Base-by-base conservation (phyloP, 2,113 vertebrate species). In the Micromys minutus region DNA sequence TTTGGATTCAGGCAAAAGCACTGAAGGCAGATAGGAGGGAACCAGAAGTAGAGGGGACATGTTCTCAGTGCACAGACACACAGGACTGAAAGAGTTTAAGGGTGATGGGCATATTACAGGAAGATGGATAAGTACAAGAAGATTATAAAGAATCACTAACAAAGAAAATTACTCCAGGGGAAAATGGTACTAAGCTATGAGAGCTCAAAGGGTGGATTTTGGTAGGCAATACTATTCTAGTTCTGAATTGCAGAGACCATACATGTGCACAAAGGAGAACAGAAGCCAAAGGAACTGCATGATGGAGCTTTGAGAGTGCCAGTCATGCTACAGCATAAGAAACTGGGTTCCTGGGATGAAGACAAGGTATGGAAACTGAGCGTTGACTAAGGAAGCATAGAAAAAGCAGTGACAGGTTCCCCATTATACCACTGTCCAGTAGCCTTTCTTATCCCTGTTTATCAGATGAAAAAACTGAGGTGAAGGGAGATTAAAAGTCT, bases 21-120 rank as follows among this genome's bases (percentile, higher is more conserved):
- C 13, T 50, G 74, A 50, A 29, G 45, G 24, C 74, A 31, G 74
- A 47, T 2, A 76, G 71, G n/a, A 22, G 39, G 21, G 21, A 74
- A 11, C 71, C 8, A 29, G 24, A 47, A 1, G 24, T 76, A 76
- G 9, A 75, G 42, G 6, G 4, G 74, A 29, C 61, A 21, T 39
- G 47, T 26, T 12, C 34, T 74, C 39, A 31, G 19, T 1, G 17
- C 13, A 80, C 47, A 79, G 7, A 15, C 4, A 17, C 83, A 77
- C 59, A 29, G 0, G 7, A 5, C 36, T 19, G 19, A 21, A 50
- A n/a, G 50, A 7, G 15, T 4, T 7, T 26, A 0, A 31, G 42
- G 12, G 22, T 34, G 31, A 0, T 9, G 55, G 50, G 24, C 26
- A 12, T 7, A 17, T 5, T 2, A 42, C 3, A 42, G 26, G 26